Base-by-base conservation (phyloP, 2,113 vertebrate genomes). In the Tringa solitaria region DNA sequence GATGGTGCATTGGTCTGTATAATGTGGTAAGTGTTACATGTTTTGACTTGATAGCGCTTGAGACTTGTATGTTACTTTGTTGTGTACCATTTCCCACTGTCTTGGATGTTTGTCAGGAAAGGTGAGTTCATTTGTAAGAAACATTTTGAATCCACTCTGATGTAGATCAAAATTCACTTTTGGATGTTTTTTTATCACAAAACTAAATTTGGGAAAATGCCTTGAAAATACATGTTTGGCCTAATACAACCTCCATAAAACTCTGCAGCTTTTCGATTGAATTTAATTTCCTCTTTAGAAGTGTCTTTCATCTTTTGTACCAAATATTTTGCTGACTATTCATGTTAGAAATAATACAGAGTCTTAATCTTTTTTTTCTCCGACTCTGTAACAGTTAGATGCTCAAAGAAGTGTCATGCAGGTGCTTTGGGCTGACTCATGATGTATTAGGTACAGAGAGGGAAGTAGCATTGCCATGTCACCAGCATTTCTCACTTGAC, bases 1-100 rank as follows among this genome's bases (percentile, higher is more conserved):
- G 99, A 60, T 99, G 99, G 99, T 99, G 99, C 97, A 99, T 99
- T 41, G 99, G 99, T 96, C 98, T 99, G 76, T 99, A 99, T 97
- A 99, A 99, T 5, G 99, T 99, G 99, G 99, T 99, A 98, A 99
- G 99, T 98, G 79, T 94, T 89, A 37, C 37, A 5, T 32, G 3
- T 78, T 91, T 94, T 88, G 27, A 41, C 72, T 88, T 94, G 90
- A 80, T 67, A 59, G 46, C 82, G 17, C 53, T 84, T 73, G 51
- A 77, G 32, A 50, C 65, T 59, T 16, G 20, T 18, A 20, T 94
- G 45, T 67, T 93, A 57, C 76, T 97, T 87, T 89, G 88, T n/a
- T 63, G 39, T 84, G 79, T 96, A 89, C 43, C 30, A 12, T 85
- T 90, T 96, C 95, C 95, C 93, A 64, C 21, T 93, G 82, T 96